Percentiles rank a stretch among this genome's conserved stretches.
Evolutionary conservation across 2,113 vertebrate genomes (phyloP).

Genomic region (Myrmophylax atrothorax): DNA sequence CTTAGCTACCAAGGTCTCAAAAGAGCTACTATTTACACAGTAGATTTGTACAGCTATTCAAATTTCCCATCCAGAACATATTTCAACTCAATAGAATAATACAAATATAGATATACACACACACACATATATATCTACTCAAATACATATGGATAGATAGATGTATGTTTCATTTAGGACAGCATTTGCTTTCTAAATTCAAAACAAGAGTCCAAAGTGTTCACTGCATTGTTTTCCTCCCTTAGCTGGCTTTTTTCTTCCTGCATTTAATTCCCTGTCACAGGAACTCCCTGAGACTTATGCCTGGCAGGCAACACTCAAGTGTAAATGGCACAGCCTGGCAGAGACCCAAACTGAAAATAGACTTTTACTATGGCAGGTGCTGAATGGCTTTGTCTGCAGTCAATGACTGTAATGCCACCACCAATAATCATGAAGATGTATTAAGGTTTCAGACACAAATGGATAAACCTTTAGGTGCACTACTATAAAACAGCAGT

Average conservation of each 20-base stretch:
- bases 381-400: background rate
- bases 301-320: background rate
- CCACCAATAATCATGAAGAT: background rate
- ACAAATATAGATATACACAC: no score
- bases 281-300: background rate
- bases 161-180: background rate
- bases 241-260: background rate
- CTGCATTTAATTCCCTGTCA: background rate
- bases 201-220: background rate
- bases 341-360: background rate
- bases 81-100: background rate
- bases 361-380: background rate
- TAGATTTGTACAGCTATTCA: background rate
- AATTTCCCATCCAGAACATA: background rate
- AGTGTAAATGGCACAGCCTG: background rate
- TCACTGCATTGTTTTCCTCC: background rate
- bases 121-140: background rate
- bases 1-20: background rate
- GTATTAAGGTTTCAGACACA: background rate
- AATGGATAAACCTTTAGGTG: background rate
- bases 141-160: background rate
- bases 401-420: background rate
- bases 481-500: background rate
- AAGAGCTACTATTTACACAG: background rate
- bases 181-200: background rate